Evolutionary conservation across 2,888 invertebrate genomes (phyloP), one percentile per base, ranked within the genome.

Genomic region (Xestoiulus laeticollis): DNA sequence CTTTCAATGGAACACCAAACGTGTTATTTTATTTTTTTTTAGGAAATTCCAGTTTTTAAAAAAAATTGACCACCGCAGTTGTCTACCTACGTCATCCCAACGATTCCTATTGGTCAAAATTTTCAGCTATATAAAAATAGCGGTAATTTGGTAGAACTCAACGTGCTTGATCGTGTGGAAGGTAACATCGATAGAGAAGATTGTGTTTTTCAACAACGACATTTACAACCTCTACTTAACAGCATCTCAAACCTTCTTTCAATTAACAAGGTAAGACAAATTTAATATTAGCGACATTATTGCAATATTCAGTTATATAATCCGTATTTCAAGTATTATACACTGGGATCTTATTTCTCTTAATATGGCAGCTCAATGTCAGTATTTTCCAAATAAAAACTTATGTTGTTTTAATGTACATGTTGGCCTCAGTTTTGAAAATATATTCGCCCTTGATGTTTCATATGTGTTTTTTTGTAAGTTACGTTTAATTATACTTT

Each of bases 401-500:
- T 12, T 12, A 10, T 26, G 14, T 12, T 26, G 30, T 48, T 8
- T 68, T 78, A 78, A 78, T 32, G 30, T 78, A 4, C 78, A 16
- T 14, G 78, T 78, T 78, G 78, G 78, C 78, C 78, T 78, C 78
- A 78, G 78, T 78, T 78, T 14, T 8, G 26, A 14, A 78, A 32
- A 30, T 78, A 22, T 0, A 5, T 78, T 26, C 16, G 78, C 78
- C 78, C 78, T 78, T 78, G 78, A 78, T 78, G 78, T 30, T 78
- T 78, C 78, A 30, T 3, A 32, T 78, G 6, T 38, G 22, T 26
- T 22, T 26, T 78, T 26, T 22, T 16, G 14, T 78, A 16, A 26
- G 68, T 68, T 78, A 78, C 30, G 26, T 30, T 78, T 30, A 78
- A 78, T 78, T 78, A 78, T 78, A 78, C 30, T 78, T 78, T 78